Base-by-base conservation (phyloP, 2,797 vertebrate species). In the Spondyliosoma cantharus region DNA sequence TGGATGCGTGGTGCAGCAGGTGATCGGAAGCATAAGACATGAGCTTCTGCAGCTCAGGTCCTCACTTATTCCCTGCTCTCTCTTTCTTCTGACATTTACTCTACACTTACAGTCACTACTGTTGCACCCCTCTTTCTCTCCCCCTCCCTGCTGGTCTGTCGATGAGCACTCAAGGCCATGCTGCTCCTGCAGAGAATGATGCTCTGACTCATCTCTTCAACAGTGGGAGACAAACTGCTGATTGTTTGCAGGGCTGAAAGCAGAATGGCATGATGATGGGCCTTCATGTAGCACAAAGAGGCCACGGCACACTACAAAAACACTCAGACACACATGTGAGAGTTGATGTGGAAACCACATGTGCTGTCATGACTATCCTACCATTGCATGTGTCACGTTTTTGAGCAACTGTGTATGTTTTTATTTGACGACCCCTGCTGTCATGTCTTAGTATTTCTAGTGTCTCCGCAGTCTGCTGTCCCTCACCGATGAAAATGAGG, bases 191-290 rank as follows among this genome's bases (percentile, higher is more conserved):
- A 24, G 78, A 81, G 64, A 81, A 67, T 11, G 53, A 57, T 27
- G 81, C 70, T 82, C 76, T 93, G 91, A 93, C 57, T 93, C 93
- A 93, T 89, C 74, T 72, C 76, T 71, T 43, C 69, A 68, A 80
- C 87, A 75, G 86, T 78, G 60, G 90, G 85, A 86, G 79, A 84
- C 46, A 1, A 62, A 64, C 48, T 2, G 3, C 53, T 69, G 79
- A 87, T 86, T 90, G 80, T 73, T 69, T 49, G 42, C 0, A 7
- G 60, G n/a, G 70, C 78, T 84, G 74, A 84, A 85, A 83, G 58
- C 76, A 83, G 53, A 32, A 71, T 56, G 81, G 76, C 72, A 53
- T 90, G 68, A 93, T 88, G 89, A 75, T 56, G 46, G 67, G 75
- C 87, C 83, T 90, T 92, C 87, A 73, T 81, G 63, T 25, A 45